Evolutionary conservation across 2,113 vertebrate species (phyloP).

Genomic region (Corydoras sp.): DNA sequence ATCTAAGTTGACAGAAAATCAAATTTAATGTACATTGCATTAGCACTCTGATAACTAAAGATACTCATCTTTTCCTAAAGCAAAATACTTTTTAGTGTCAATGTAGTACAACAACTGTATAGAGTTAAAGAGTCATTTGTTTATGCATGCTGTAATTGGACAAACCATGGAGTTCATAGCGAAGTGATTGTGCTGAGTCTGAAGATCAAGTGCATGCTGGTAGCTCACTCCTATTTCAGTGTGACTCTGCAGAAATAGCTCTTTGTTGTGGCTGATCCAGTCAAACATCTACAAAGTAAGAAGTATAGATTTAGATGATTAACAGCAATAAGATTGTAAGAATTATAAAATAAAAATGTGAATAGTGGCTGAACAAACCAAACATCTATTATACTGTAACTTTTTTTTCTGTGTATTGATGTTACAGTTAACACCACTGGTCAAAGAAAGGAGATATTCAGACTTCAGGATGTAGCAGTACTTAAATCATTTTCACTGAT

Average conservation of each 20-base stretch:
- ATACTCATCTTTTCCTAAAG: no score
- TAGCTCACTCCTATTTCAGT: conserved; percentile 93
- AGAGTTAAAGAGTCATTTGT: neutral
- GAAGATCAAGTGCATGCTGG: conserved; percentile 92
- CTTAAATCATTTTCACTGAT: no score
- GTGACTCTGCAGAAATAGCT: conserved; percentile 93
- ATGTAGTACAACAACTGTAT: neutral
- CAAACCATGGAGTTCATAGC: conserved; percentile 99
- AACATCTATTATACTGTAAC: no score
- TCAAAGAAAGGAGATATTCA: no score
- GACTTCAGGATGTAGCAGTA: no score
- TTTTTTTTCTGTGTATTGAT: no score
- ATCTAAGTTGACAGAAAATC: no score
- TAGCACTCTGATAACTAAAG: no score
- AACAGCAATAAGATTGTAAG: conserved; percentile 1
- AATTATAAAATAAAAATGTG: neutral
- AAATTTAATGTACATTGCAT: no score
- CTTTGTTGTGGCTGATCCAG: conserved; percentile 99
- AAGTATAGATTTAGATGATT: neutral
- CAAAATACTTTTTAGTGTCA: no score
- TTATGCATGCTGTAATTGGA: neutral
- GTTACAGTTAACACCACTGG: no score
- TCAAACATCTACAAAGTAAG: conserved; percentile 84
- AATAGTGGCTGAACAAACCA: neutral
- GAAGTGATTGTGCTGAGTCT: conserved; percentile 98